Evolutionary conservation across 30 jellyfish, hydroid and myxozoan genomes (phyloP), one percentile per base, ranked within the genome.

Genomic region (Catostylus mosaicus): DNA sequence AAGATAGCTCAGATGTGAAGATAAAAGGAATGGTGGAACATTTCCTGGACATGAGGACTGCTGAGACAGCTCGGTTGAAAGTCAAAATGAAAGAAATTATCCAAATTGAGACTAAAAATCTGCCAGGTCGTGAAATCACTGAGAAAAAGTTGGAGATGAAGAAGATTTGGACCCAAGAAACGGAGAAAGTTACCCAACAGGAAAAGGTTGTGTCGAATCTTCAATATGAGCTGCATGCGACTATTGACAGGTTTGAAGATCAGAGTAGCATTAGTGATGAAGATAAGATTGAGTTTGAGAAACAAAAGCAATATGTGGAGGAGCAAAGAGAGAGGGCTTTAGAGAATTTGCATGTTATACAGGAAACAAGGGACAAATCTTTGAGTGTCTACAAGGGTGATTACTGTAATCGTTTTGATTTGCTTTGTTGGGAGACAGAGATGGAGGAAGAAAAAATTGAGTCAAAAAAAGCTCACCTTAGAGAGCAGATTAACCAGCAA

Each of bases 371-470:
- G 80, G 97, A 92, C 32, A 68, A 70, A 36, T 90, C 85, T 3
- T 69, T 94, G 68, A 70, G 91, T 75, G 71, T 69, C 51, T 85
- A 78, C 52, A 82, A 75, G 67, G 83, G 79, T 18, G 96, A 88
- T 60, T 83, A 66, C 75, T 52, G 79, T 33, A 88, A 75, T 51
- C 38, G 97, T 24, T 94, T 89, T 68, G 95, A 84, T 32, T 88
- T 94, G 84, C 61, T 94, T 20, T 47, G 91, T 30, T 88, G 97
- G 96, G 99, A 94, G 75, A 75, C 95, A 40, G 94, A 84, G 24
- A 64, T 48, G 47, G 89, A 66, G 12, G 90, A 78, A 43, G 91
- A 75, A 76, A 84, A 88, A 33, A 38, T 37, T 18, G 84, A 71
- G 33, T 47, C 54, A 22, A 84, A 78, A 35, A 86, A 82, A 71